Evolutionary conservation across 1,140 invertebrate genomes (phyloP), one percentile per base, ranked within the genome.

Genomic region (Eriocheir sinensis): DNA sequence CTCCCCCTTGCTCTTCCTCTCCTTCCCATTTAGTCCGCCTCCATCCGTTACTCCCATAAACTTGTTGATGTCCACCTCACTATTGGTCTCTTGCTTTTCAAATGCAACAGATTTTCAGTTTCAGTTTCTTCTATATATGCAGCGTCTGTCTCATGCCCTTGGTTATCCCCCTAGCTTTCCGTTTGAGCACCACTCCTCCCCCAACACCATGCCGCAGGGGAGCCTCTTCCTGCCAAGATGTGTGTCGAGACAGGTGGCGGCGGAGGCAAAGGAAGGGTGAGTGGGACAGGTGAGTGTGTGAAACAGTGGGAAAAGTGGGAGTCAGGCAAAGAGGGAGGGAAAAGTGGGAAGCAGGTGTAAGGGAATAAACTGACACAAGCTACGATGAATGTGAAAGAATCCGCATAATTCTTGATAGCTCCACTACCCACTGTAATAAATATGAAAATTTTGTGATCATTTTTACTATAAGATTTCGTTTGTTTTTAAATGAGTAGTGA

Each of bases 261-360:
- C 86, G 83, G 83, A 85, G 34, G 32, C 34, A 41, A 34, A 85
- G 83, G 83, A 85, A 41, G 83, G 38, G 83, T 38, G 83, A 41
- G 38, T 15, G 83, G 30, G 83, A 41, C 34, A 85, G 83, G 83
- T 38, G 85, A 41, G 38, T 30, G 38, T 44, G 40, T 30, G n/a
- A 41, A 44, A 89, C 38, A 41, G 44, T 12, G 34, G 30, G 85
- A 8, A 44, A 41, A 30, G 85, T 6, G 38, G 40, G 12, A 89
- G 21, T 9, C 2, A 27, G 79, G 34, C n/a, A 27, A 81, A 27
- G 79, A 81, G 79, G 79, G 79, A 27, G 36, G 40, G 34, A 30
- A 44, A 27, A 12, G 38, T 27, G 21, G 4, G 88, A 30, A 8
- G 38, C 30, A 36, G 40, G 88, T n/a, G 88, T 32, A 30, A 32